Percentiles rank a stretch among this genome's conserved stretches.
Conservation (phyloP, 2,888 invertebrate species). For the Galerucella calmariensis region DNA sequence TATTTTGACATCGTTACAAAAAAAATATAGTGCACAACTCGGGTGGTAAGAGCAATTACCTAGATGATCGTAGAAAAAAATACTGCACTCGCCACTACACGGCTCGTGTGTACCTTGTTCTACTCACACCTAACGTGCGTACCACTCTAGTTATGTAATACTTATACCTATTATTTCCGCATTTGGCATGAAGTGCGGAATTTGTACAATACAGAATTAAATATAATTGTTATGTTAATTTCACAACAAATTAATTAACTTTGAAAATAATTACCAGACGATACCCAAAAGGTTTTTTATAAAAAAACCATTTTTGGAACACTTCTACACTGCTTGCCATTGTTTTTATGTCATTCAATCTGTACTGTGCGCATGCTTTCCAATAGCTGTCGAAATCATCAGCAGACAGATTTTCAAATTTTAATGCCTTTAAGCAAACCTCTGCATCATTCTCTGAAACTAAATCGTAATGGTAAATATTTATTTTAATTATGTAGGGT, state of each 20-base stretch:
- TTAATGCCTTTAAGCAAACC: conserved; percentile 22
- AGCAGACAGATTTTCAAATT: conserved; percentile 40
- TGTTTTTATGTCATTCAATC: conserved; percentile 31
- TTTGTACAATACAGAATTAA: no score
- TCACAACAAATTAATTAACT: background rate
- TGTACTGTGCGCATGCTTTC: conserved; percentile 42
- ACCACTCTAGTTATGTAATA: no score
- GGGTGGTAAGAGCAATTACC: no score
- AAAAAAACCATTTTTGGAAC: conserved; percentile 38
- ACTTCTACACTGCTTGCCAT: conserved; percentile 19
- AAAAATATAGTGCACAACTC: no score
- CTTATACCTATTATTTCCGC: no score
- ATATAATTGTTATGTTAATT: no score
- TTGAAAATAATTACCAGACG: conserved; percentile 25
- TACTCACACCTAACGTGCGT: no score
- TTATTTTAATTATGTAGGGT: background rate
- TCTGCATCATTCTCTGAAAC: conserved; percentile 1
- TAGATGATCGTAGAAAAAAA: no score
- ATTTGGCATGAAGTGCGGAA: no score
- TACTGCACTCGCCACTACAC: no score
- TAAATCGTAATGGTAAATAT: background rate
- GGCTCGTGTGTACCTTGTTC: no score
- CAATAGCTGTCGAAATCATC: conserved; percentile 43
- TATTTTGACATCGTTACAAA: no score
- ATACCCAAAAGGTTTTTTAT: conserved; percentile 35